Evolutionary conservation across 1,140 invertebrate genomes (phyloP), one percentile per base, ranked within the genome.

Genomic region (Carcinoscorpius rotundicauda): DNA sequence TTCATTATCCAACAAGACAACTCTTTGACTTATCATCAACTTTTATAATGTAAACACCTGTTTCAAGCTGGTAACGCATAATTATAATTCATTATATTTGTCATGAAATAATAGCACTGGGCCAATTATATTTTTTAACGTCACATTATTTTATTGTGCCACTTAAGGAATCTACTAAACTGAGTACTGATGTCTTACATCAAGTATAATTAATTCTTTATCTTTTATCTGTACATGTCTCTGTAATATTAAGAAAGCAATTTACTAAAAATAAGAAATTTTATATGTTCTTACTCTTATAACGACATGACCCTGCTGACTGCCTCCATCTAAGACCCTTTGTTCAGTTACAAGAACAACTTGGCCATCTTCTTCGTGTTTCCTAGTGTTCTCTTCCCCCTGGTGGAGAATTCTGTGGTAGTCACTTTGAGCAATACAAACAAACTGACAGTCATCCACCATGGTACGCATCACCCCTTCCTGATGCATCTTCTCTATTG

Each of bases 401-500:
- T 80, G 80, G 67, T 82, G 80, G 61, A 85, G 77, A 64, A 85
- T 86, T 52, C 86, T 81, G 75, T 93, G 97, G 76, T 97, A 99
- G 78, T 98, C 93, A 52, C 85, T 86, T 80, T 99, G 95, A 6
- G 95, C 96, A 60, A 99, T 94, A 76, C 94, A 97, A 4, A 98
- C 93, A 82, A 99, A 99, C 78, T 98, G 95, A 75, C 96, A 99
- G 75, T 98, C 95, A 76, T 98, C 93, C 73, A 89, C 89, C 77
- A 92, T 87, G 56, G 97, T 98, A 63, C 87, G 85, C 95, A 98
- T 98, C 51, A 95, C 85, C 64, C 96, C 96, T 62, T 86, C 82
- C 76, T 98, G 94, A 77, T 95, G 90, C 55, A 97, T 81, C 76
- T 92, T 93, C 70, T 97, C 93, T 84, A 97, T 88, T 1, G 93